These are phyloP conservation scores for Scaptomyza hsui DNA, from an alignment of 1,140 invertebrate genomes.

Conservation along the genomic window DNA sequence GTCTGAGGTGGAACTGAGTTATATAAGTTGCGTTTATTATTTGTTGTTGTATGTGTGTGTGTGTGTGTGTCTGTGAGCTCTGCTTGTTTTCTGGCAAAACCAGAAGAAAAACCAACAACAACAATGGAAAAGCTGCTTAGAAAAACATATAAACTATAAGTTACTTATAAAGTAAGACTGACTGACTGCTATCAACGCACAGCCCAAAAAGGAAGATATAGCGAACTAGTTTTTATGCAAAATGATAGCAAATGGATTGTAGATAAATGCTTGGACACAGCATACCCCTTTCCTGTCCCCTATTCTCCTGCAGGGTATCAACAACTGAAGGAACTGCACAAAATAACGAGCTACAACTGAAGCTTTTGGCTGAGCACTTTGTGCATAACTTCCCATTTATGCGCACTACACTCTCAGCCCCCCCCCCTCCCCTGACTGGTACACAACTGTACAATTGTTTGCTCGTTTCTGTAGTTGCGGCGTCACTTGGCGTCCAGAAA, in stretches of 20 bases:
- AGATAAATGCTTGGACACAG: too few relatives aligned
- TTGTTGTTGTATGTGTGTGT: conserved; percentile 12
- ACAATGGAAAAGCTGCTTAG: background rate
- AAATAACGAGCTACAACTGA: conserved; percentile 76
- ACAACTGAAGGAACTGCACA: conserved; percentile 47
- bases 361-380: conserved; percentile 69
- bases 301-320: conserved; percentile 14
- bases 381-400: conserved; percentile 70
- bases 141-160: background rate
- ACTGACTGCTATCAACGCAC: too few relatives aligned
- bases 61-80: conserved; percentile 30
- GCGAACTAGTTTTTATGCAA: too few relatives aligned
- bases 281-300: background rate
- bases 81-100: conserved; percentile 69
- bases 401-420: conserved; percentile 8
- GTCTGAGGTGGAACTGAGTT: conserved; percentile 43
- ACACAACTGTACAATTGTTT: conserved; percentile 58
- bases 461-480: conserved; percentile 51
- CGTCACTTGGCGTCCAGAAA: conserved; percentile 63
- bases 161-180: too few relatives aligned
- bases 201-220: too few relatives aligned
- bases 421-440: conserved; percentile 9
- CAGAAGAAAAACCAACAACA: conserved; percentile 18
- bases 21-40: conserved; percentile 82
- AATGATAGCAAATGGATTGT: too few relatives aligned